Conservation (phyloP, 2,888 invertebrate species). For the Sphecodes monilicornis region DNA sequence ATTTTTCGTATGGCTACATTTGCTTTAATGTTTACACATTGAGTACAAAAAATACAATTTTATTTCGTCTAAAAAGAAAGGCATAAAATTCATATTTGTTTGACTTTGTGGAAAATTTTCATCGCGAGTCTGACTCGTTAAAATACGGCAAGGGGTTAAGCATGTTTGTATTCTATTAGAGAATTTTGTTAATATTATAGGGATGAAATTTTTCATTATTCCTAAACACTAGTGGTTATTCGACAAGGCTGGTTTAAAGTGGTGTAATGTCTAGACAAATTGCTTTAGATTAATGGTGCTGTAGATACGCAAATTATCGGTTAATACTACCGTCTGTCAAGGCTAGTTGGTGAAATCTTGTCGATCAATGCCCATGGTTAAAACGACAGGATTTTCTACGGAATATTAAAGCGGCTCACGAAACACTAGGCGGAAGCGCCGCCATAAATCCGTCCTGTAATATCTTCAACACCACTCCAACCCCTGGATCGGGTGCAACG, state of each 20-base stretch:
- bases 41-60: too few species aligned
- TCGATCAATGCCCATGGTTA: not conserved
- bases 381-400: conserved; percentile 5
- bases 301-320: not conserved
- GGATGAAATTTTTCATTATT: not conserved
- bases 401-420: conserved; percentile 17
- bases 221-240: not conserved
- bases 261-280: not conserved
- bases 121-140: too few species aligned
- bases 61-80: too few species aligned
- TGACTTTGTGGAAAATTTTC: too few species aligned
- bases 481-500: conserved; percentile 6
- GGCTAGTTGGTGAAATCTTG: not conserved
- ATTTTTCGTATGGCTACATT: too few species aligned
- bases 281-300: not conserved
- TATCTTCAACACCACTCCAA: conserved; percentile 5
- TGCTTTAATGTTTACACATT: too few species aligned
- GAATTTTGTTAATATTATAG: not conserved
- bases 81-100: too few species aligned
- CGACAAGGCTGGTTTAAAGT: not conserved
- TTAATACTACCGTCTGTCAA: not conserved
- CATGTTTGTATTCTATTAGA: not conserved
- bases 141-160: too few species aligned
- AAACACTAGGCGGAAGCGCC: conserved; percentile 17
- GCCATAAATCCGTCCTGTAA: conserved; percentile 17